Percentiles rank a stretch among this genome's conserved stretches.
Evolutionary conservation across 2,113 vertebrate genomes (phyloP).

Genomic region (Propithecus coquereli): DNA sequence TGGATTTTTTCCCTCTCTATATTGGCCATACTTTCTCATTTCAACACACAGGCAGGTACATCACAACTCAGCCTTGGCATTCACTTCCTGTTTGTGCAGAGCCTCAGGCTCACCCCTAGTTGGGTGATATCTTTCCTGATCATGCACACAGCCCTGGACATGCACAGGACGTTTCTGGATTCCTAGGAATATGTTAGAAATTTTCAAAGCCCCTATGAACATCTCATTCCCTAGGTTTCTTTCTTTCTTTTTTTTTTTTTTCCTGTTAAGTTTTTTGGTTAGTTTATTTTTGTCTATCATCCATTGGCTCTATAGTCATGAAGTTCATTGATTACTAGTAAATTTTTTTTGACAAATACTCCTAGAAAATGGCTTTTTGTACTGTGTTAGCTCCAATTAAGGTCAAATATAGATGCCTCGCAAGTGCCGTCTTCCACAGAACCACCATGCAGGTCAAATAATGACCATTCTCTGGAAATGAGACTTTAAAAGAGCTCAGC

Average conservation of each 20-base stretch:
- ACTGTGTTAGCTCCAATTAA: neutral
- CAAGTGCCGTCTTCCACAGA: neutral
- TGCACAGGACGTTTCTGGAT: neutral
- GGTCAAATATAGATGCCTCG: neutral
- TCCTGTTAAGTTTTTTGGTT: neutral
- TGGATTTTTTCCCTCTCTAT: neutral
- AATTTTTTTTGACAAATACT: neutral
- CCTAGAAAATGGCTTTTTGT: neutral
- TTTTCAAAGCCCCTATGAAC: neutral
- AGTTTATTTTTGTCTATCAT: neutral
- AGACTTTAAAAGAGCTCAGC: neutral
- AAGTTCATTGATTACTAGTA: neutral
- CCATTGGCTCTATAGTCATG: neutral
- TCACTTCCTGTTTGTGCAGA: too few relatives aligned
- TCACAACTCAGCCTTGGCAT: too few relatives aligned
- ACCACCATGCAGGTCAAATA: neutral
- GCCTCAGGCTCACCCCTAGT: too few relatives aligned
- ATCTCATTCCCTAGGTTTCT: neutral
- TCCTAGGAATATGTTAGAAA: neutral
- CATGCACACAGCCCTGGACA: too few relatives aligned
- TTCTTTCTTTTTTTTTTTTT: neutral
- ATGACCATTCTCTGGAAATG: too few relatives aligned
- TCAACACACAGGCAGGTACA: too few relatives aligned
- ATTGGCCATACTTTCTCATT: too few relatives aligned
- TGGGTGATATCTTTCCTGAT: too few relatives aligned